Evolutionary conservation across 2,888 invertebrate genomes (phyloP).

Genomic region (Uropetala carovei): DNA sequence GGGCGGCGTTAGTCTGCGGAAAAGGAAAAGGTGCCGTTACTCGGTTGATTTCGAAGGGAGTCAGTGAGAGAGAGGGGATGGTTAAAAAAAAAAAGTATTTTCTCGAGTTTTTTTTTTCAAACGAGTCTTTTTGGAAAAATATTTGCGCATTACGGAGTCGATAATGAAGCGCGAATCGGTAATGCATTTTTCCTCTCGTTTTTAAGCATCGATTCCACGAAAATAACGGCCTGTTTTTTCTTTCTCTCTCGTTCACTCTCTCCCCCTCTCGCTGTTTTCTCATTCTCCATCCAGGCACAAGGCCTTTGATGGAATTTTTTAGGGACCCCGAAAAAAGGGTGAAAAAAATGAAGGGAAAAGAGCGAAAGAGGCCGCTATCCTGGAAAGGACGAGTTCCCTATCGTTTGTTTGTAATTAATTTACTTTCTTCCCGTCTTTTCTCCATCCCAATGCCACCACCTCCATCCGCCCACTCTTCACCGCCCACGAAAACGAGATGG

Average conservation of each 20-base stretch:
- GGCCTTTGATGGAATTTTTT: not conserved
- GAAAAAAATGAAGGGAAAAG: not conserved
- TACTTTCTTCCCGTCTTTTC: conserved; percentile 34
- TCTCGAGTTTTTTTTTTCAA: not conserved
- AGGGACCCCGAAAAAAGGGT: not conserved
- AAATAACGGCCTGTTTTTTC: not conserved
- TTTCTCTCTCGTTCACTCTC: not conserved
- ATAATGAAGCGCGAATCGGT: conserved; percentile 16
- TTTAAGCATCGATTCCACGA: not conserved
- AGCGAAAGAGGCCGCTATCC: not conserved
- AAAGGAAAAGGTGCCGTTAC: not conserved
- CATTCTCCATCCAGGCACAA: not conserved
- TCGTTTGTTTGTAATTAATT: conserved; percentile 63
- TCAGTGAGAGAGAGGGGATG: not conserved
- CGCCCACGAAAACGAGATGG: conserved; percentile 21
- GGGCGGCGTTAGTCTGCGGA: not conserved
- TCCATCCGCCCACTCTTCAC: not conserved
- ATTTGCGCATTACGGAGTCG: conserved; percentile 3
- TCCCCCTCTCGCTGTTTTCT: not conserved
- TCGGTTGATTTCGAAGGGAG: not conserved
- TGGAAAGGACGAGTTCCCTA: not conserved
- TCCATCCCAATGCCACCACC: conserved; percentile 18
- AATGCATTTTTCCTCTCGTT: not conserved
- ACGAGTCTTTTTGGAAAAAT: conserved; percentile 15
- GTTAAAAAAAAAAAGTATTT: not conserved